Conservation (phyloP, 2,888 invertebrate genomes). For the Ethmia dodecea region DNA sequence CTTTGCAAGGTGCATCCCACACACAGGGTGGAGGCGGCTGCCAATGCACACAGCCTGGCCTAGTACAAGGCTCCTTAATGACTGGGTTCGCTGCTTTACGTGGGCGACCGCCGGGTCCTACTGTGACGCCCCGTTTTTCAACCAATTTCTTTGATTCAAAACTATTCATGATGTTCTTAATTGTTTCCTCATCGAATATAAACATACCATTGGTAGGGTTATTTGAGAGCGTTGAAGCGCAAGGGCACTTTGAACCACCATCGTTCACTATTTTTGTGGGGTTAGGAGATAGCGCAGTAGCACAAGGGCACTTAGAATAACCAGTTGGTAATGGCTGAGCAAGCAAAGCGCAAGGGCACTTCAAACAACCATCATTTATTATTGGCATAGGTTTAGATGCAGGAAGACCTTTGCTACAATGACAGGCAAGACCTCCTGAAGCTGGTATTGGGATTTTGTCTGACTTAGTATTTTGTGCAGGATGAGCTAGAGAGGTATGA, state of each 20-base stretch:
- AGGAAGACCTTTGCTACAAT: constrained; percentile 17
- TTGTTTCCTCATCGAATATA: constrained; percentile 42
- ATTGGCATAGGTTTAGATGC: constrained; percentile 9
- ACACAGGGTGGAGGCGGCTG: constrained; percentile 60
- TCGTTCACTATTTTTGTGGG: too few species aligned
- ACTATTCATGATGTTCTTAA: constrained; percentile 36
- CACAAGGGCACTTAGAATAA: too few species aligned
- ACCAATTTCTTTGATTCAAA: constrained; percentile 40
- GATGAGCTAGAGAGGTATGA: constrained; percentile 22
- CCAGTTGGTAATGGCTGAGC: background rate
- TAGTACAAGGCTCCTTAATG: constrained; percentile 46
- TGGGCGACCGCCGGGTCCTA: constrained; percentile 34
- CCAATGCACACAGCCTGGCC: constrained; percentile 57
- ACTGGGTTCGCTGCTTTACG: constrained; percentile 17
- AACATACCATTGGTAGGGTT: constrained; percentile 19
- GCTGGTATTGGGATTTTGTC: too few species aligned
- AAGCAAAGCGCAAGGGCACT: background rate
- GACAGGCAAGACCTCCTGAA: constrained; percentile 18
- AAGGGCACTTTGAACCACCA: constrained; percentile 20
- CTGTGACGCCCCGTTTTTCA: constrained; percentile 21
- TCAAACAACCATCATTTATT: background rate
- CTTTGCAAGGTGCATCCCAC: constrained; percentile 63
- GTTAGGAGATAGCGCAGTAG: too few species aligned
- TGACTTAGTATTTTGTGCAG: constrained; percentile 18
- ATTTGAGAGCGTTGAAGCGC: constrained; percentile 12